A percentile compares a stretch with the other conserved stretches of the same genome.
Evolutionary conservation across 2,113 vertebrate species (phyloP).

Genomic region (Triplophysa tibetana): DNA sequence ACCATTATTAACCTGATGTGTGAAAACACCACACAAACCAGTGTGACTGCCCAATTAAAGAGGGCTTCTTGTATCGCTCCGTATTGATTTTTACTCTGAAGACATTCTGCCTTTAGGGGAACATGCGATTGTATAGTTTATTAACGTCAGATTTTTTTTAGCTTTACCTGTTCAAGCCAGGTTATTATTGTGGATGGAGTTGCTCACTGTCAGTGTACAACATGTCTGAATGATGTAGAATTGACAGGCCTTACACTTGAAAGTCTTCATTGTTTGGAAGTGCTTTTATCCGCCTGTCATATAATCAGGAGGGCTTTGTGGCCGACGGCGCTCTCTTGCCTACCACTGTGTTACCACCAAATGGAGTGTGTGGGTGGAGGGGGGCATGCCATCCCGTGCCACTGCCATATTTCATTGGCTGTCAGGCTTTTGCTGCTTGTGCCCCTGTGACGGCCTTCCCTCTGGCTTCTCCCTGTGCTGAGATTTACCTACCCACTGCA

Average conservation of each 20-base stretch:
- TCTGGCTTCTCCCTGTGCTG: slow-evolving; percentile 30
- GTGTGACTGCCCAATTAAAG: slow-evolving; percentile 47
- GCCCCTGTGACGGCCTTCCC: slow-evolving; percentile 32
- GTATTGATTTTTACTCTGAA: not conserved
- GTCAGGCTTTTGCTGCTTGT: slow-evolving; percentile 51
- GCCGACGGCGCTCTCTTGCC: slow-evolving; percentile 50
- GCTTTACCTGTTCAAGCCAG: not conserved
- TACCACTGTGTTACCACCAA: slow-evolving; percentile 58
- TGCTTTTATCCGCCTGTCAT: slow-evolving; percentile 52
- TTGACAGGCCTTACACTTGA: not conserved
- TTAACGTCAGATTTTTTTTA: slow-evolving; percentile 14
- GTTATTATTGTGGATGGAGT: not conserved
- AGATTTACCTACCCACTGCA: slow-evolving; percentile 48
- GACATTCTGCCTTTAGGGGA: slow-evolving; percentile 44
- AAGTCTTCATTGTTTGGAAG: slow-evolving; percentile 19
- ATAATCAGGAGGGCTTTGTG: slow-evolving; percentile 62
- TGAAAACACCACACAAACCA: slow-evolving; percentile 43
- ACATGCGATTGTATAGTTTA: slow-evolving; percentile 34
- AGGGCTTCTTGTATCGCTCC: slow-evolving; percentile 7
- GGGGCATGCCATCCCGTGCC: slow-evolving; percentile 47
- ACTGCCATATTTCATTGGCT: slow-evolving; percentile 48
- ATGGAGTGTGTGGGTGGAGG: slow-evolving; percentile 49
- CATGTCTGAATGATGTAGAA: slow-evolving; percentile 11
- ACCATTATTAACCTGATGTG: slow-evolving; percentile 44
- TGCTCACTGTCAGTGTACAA: not conserved